Percentiles rank a stretch among this genome's conserved stretches.
Evolutionary conservation across 2,113 vertebrate species (phyloP).

Genomic region (Hemiprocne comata): DNA sequence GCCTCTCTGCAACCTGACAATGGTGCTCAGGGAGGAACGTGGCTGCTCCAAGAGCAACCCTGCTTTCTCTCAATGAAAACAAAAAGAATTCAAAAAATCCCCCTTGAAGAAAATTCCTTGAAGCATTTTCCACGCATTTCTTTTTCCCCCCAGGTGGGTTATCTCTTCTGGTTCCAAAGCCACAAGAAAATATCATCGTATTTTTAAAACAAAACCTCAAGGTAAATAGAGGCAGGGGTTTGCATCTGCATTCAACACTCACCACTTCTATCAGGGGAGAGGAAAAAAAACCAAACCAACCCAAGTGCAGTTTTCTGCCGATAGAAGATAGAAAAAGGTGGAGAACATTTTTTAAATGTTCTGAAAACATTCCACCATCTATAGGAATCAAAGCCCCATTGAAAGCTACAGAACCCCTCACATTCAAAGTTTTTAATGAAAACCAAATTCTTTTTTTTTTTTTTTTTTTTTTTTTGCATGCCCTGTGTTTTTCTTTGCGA

Average conservation of each 20-base stretch:
- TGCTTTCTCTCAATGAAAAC: neutral
- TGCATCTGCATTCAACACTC: neutral
- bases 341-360: slow-evolving; percentile 55
- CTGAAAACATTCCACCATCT: slow-evolving; percentile 74
- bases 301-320: neutral
- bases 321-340: slow-evolving; percentile 63
- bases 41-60: neutral
- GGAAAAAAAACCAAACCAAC: neutral
- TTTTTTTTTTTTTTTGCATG: neutral
- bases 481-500: slow-evolving; percentile 59
- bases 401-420: slow-evolving; percentile 70
- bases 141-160: neutral
- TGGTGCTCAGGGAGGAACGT: neutral
- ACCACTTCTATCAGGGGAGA: neutral
- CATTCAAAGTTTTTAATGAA: slow-evolving; percentile 72
- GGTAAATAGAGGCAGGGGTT: slow-evolving; percentile 41
- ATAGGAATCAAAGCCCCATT: slow-evolving; percentile 79
- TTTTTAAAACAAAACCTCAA: slow-evolving; percentile 58
- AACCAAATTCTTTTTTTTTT: slow-evolving; percentile 67
- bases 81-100: neutral
- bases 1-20: neutral
- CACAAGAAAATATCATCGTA: slow-evolving; percentile 52
- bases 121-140: neutral
- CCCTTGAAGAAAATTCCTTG: slow-evolving; percentile 1
- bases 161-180: slow-evolving; percentile 45